Percentiles rank a stretch among this genome's conserved stretches.
Evolutionary conservation across 2,797 vertebrate genomes (phyloP).

Genomic region (Catharus ustulatus): DNA sequence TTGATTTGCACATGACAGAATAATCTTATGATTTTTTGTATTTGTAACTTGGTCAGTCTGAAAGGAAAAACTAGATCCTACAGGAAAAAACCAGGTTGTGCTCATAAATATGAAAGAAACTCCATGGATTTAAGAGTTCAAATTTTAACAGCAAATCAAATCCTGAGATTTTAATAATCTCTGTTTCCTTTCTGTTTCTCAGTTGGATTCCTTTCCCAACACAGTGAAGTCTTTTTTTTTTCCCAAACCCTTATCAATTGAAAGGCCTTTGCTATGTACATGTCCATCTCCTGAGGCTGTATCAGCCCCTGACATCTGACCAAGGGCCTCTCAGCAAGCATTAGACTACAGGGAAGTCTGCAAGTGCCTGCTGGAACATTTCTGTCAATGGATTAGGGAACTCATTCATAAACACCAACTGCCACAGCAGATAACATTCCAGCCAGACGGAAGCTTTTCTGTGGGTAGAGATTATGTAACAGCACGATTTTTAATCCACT

Average conservation of each 20-base stretch:
- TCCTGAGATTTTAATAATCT: not conserved
- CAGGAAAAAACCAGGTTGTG: not conserved
- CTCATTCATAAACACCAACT: conserved; percentile 39
- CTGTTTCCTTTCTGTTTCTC: not conserved
- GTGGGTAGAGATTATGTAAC: not conserved
- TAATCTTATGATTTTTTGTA: not conserved
- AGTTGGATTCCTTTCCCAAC: not conserved
- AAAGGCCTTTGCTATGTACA: not conserved
- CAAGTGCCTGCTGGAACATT: not conserved
- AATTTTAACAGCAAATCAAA: not conserved
- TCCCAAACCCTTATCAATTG: fast-evolving
- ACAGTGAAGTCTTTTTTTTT: not conserved
- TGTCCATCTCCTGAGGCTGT: not conserved
- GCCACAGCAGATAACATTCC: conserved; percentile 22
- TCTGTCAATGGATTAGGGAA: conserved; percentile 4
- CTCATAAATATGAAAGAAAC: not conserved
- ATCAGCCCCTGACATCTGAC: not conserved
- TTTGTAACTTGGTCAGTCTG: not conserved
- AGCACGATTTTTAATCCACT: not conserved
- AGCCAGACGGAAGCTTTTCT: not conserved
- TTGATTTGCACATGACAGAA: not conserved
- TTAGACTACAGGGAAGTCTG: not conserved
- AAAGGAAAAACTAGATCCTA: not conserved
- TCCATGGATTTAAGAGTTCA: not conserved
- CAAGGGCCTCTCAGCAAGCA: not conserved